Conservation (phyloP, 2,888 invertebrate species). For the Neuroscelio doddi region DNA sequence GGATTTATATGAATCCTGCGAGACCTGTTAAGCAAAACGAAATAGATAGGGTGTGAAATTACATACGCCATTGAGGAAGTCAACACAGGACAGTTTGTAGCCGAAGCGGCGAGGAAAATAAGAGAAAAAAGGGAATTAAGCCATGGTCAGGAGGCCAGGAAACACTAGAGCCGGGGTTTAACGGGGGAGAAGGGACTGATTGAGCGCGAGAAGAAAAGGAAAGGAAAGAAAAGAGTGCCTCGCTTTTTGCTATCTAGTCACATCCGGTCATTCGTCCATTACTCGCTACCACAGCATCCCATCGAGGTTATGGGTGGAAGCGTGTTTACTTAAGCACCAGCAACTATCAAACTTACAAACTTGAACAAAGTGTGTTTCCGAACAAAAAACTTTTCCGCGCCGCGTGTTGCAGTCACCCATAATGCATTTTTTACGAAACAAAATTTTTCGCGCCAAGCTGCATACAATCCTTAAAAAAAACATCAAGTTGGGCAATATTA, state of each 20-base stretch:
- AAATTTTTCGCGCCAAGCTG: neutral
- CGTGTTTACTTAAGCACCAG: conserved; percentile 68
- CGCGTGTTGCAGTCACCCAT: neutral
- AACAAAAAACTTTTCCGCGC: conserved; percentile 41
- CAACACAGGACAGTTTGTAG: conserved; percentile 30
- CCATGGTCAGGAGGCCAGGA: conserved; percentile 36
- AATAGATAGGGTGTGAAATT: conserved; percentile 48
- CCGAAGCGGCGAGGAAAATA: conserved; percentile 32
- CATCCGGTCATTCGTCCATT: conserved; percentile 69
- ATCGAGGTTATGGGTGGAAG: conserved; percentile 54
- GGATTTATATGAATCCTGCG: conserved; percentile 22
- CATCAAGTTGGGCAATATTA: neutral
- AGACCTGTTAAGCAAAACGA: conserved; percentile 30
- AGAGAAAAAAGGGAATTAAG: conserved; percentile 36
- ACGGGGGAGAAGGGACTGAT: conserved; percentile 34
- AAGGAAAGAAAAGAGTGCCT: conserved; percentile 52
- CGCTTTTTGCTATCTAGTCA: conserved; percentile 64
- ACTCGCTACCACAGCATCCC: no score
- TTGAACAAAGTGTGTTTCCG: conserved; percentile 21
- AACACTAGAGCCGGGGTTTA: conserved; percentile 31
- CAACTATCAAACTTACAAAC: conserved; percentile 50
- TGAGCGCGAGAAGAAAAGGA: conserved; percentile 51
- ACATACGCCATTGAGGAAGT: conserved; percentile 40
- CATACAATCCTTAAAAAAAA: neutral
- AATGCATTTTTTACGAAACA: neutral